Evolutionary conservation across 1,140 invertebrate species (phyloP).

Genomic region (Myzus persicae): DNA sequence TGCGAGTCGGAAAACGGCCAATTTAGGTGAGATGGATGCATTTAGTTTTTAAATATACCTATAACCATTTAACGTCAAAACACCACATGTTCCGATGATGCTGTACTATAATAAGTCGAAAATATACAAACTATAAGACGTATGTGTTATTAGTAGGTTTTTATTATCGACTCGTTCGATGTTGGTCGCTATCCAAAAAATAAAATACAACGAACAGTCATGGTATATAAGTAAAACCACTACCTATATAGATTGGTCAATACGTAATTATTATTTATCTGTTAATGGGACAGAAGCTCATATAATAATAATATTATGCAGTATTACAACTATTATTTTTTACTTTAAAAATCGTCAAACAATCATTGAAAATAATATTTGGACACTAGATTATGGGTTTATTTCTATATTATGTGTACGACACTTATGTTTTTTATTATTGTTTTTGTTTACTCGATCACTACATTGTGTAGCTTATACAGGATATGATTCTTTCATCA

Average conservation of each 20-base stretch:
- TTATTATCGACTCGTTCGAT: background rate
- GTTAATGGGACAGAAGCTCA: background rate
- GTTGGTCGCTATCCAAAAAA: background rate
- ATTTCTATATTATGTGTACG: background rate
- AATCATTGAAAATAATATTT: background rate
- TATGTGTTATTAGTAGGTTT: background rate
- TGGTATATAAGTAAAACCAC: background rate
- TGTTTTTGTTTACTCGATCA: background rate
- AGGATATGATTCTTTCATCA: too few species aligned
- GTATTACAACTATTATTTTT: background rate
- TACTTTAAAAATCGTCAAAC: background rate
- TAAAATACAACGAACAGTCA: background rate
- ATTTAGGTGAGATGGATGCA: conserved; percentile 59
- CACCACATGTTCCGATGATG: background rate
- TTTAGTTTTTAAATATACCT: background rate
- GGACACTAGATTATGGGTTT: background rate
- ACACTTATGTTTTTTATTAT: background rate
- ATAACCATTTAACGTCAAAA: background rate
- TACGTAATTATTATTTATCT: background rate
- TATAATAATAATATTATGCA: background rate
- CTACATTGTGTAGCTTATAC: too few species aligned
- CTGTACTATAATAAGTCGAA: background rate
- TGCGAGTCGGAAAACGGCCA: conserved; percentile 68
- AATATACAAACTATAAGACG: background rate
- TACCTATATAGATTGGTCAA: background rate